Conservation (phyloP, 2,888 invertebrate genomes). For the Nesidiocoris tenuis region DNA sequence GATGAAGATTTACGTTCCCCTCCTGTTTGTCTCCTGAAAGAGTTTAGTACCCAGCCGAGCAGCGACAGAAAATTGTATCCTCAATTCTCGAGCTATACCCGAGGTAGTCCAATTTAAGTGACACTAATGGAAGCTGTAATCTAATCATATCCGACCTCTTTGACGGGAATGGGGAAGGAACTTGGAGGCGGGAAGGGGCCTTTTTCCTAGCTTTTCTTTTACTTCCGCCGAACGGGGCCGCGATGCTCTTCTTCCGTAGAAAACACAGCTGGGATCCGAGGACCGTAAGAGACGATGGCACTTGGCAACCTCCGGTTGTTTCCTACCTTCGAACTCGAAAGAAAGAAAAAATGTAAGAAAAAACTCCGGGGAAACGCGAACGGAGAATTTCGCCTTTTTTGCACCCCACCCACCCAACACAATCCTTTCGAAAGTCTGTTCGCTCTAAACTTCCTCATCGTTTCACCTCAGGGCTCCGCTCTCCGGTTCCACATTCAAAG, state of each 20-base stretch:
- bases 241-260: not conserved
- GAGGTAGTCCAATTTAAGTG: not conserved
- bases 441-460: not conserved
- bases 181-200: not conserved
- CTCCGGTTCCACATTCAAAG: slow-evolving; percentile 11
- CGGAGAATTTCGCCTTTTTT: not conserved
- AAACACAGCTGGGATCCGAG: not conserved
- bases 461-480: not conserved
- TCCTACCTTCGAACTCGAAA: not conserved
- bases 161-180: not conserved
- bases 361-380: not conserved
- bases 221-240: not conserved
- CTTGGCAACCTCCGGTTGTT: not conserved
- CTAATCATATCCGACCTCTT: not conserved
- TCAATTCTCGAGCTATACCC: not conserved
- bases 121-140: not conserved
- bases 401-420: not conserved
- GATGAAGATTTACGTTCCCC: not conserved
- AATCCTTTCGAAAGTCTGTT: not conserved
- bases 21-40: not conserved
- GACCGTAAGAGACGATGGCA: not conserved
- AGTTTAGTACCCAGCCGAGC: not conserved
- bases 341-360: not conserved
- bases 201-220: not conserved
- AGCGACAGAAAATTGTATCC: not conserved